Base-by-base conservation (phyloP, 2,113 vertebrate genomes). In the Bucco capensis region DNA sequence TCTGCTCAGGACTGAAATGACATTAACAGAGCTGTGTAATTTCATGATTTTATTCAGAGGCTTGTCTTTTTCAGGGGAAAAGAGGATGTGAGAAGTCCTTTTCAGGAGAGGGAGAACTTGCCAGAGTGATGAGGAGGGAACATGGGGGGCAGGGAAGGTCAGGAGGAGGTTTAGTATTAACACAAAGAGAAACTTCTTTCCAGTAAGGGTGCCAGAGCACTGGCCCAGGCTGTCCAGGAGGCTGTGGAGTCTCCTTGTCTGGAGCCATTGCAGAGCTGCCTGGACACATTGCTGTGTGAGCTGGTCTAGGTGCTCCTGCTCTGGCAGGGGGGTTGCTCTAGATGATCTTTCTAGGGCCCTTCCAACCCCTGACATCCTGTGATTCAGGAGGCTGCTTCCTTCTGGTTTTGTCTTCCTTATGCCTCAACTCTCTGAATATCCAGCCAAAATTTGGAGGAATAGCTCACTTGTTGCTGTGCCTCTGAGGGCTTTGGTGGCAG, bases 1-100 rank as follows among this genome's bases (percentile, higher is more conserved):
- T 57, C 86, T 54, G 80, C 58, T n/a, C 53, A 49, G 78, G 46
- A 2, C 37, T 79, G 66, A n/a, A 86, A 19, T 56, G 60, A 11
- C 44, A 24, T 70, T 56, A n/a, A 14, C 33, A 60, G 54, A 54
- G 21, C 69, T 28, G 22, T 51, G 2, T 12, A 18, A 18, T 37
- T 38, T 7, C 21, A 9, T 0, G 0, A 17, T 28, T 83, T 74
- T 37, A 42, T 37, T 12, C 62, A 50, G 51, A 40, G 27, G 33
- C 30, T 64, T 77, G 40, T 61, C 21, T 75, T 77, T 82, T 38
- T 51, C 14, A 19, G 58, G 58, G 42, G 10, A 14, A 22, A 78
- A 40, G 30, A 37, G 40, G 24, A 11, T 54, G 51, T 44, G 65
- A 84, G 40, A 33, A 82, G 56, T 12, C 33, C 58, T 79, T 71